Evolutionary conservation across 30 jellyfish, hydroid and myxozoan genomes (phyloP).

Genomic region (Pseudorhiza aurosa): DNA sequence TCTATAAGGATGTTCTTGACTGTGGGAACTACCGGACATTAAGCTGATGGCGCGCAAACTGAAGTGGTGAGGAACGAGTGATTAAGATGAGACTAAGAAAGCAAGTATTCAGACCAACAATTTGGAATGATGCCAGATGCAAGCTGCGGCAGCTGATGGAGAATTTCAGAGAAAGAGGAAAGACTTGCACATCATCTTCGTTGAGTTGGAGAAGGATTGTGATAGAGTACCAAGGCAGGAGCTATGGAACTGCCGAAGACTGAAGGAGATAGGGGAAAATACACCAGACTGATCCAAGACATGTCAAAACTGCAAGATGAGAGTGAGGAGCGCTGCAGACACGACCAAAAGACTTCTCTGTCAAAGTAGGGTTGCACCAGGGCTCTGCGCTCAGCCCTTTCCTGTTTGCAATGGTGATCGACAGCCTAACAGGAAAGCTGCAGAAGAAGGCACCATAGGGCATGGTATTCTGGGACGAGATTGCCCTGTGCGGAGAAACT

Average conservation of each 20-base stretch:
- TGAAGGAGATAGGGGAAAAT: not conserved
- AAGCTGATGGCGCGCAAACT: not conserved
- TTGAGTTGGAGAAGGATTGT: not conserved
- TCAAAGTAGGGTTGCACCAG: not conserved
- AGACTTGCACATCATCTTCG: not conserved
- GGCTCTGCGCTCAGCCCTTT: slow-evolving; percentile 23
- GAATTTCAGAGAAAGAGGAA: not conserved
- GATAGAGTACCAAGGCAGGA: not conserved
- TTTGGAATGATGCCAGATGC: not conserved
- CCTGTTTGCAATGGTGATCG: not conserved
- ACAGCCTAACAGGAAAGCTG: not conserved
- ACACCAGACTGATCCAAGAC: not conserved
- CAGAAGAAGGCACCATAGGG: not conserved
- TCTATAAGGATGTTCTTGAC: too few species aligned
- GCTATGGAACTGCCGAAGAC: not conserved
- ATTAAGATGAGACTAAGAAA: not conserved
- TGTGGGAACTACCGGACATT: not conserved
- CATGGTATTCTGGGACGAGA: slow-evolving; percentile 3
- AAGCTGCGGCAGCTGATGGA: not conserved
- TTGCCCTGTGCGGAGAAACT: not conserved
- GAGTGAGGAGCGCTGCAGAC: not conserved
- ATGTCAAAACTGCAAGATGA: not conserved
- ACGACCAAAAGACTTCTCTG: not conserved
- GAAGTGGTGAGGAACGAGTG: not conserved
- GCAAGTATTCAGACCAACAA: not conserved